Evolutionary conservation across 2,888 invertebrate species (phyloP), one percentile per base, ranked within the genome.

Genomic region (Loripinus fragilis): DNA sequence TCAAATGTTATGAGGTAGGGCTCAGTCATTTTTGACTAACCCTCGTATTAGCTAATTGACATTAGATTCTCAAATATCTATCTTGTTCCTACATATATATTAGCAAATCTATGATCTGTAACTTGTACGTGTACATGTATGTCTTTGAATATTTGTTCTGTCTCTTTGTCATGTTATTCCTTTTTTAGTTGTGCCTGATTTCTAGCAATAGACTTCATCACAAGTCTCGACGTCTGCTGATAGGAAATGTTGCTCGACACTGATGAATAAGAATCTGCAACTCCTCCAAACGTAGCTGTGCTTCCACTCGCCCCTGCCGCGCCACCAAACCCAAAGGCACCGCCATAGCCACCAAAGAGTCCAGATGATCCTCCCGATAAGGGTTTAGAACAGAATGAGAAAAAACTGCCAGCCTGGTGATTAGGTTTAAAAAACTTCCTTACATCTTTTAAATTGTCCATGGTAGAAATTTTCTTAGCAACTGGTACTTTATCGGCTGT

Each of bases 151-250:
- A n/a, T n/a, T n/a, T n/a, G n/a, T n/a, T n/a, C n/a, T n/a, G n/a
- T n/a, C n/a, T n/a, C n/a, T n/a, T n/a, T n/a, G n/a, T n/a, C 38
- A 38, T n/a, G 2, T n/a, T 52, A 52, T 8, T 25, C 38, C 20
- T 50, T 28, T 0, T 35, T 52, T 3, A 45, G 25, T 28, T 10
- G 50, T 7, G 25, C 70, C 12, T 17, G 28, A 25, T 70, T 67
- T 41, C 76, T 65, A 5, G 71, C 67, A 25, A 60, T 71, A 0
- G 81, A 76, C 38, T 83, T 81, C 64, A 74, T 52, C 0, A 85
- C 81, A 73, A 85, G 69, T 42, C 85, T 67, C 28, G 75, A 23
- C 2, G 76, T 71, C 45, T 85, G 85, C 50, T 52, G 69, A 10
- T 66, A 50, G 23, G 76, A 68, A 28, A 85, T 74, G 23, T 68